Percentiles rank a stretch among this genome's conserved stretches.
phyloP scores from a whole-genome alignment of 2,797 vertebrate species.

The Lophotriccus pileatus region DNA sequence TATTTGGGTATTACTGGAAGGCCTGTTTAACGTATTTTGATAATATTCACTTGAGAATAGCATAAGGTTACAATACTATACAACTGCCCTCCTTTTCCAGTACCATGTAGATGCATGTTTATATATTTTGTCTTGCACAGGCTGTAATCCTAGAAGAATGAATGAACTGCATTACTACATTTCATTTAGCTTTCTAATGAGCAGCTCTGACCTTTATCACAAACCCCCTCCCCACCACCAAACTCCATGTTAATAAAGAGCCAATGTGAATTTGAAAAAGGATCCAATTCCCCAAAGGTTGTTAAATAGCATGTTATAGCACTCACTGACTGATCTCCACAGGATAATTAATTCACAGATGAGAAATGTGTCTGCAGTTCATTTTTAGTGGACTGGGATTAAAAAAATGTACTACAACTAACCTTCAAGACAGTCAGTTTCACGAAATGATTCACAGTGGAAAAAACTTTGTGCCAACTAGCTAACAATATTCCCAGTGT shows the following conservation, averaged over 20 bases:
- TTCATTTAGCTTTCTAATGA: conserved; percentile 65
- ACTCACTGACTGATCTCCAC: conserved; percentile 53
- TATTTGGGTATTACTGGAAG: background rate
- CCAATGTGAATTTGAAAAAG: conserved; percentile 43
- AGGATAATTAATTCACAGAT: conserved; percentile 71
- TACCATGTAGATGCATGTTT: background rate
- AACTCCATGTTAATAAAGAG: conserved; percentile 57
- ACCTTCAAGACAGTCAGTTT: conserved; percentile 65
- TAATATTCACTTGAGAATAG: background rate
- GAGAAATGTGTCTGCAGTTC: conserved; percentile 62
- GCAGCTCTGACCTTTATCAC: conserved; percentile 71
- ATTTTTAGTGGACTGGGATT: conserved; percentile 50
- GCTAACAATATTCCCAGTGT: conserved; percentile 3
- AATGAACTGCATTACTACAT: background rate
- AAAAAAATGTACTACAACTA: conserved; percentile 61
- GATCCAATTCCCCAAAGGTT: conserved; percentile 45
- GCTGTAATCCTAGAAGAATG: conserved; percentile 31
- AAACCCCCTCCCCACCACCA: background rate
- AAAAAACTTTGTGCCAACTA: conserved; percentile 9
- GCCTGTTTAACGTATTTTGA: background rate
- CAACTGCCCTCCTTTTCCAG: background rate
- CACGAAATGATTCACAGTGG: conserved; percentile 11
- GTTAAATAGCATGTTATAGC: conserved; percentile 62
- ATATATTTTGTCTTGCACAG: conserved; percentile 5
- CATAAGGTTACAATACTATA: background rate